These are phyloP conservation scores for Anguilla obscura DNA, from an alignment of 2,797 vertebrate genomes.

Conservation along the genomic window DNA sequence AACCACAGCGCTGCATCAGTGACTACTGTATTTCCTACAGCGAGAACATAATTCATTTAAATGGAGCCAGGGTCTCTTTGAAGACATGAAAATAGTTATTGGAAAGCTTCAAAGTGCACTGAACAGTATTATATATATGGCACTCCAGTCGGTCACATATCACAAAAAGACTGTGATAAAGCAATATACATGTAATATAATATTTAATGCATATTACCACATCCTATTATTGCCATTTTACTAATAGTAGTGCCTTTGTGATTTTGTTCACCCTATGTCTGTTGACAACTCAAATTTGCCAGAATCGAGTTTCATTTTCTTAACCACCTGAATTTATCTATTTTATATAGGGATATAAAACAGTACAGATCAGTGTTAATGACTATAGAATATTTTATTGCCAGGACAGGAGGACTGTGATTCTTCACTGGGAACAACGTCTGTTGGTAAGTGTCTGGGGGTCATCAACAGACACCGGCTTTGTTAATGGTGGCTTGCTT, in stretches of 20 bases:
- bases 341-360: slow-evolving; percentile 52
- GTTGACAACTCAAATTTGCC: slow-evolving; percentile 56
- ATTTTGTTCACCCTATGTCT: slow-evolving; percentile 54
- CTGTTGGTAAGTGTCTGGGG: slow-evolving; percentile 65
- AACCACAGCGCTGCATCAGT: background rate
- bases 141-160: background rate
- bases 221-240: slow-evolving; percentile 67
- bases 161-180: background rate
- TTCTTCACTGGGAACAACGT: slow-evolving; percentile 64
- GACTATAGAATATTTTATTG: slow-evolving; percentile 65
- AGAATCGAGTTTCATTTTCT: slow-evolving; percentile 73
- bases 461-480: slow-evolving; percentile 68
- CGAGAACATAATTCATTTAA: background rate
- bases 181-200: slow-evolving; percentile 58
- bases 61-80: background rate
- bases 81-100: background rate
- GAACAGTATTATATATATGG: background rate
- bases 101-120: background rate
- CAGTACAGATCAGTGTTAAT: slow-evolving; percentile 72
- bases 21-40: background rate
- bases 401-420: slow-evolving; percentile 53
- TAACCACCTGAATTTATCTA: slow-evolving; percentile 66
- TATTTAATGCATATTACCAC: slow-evolving; percentile 61
- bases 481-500: slow-evolving; percentile 58
- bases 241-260: slow-evolving; percentile 72